A percentile compares a stretch with the other conserved stretches of the same genome.
Conservation (phyloP, 2,797 vertebrate genomes). For the Bradypodion ventrale region DNA sequence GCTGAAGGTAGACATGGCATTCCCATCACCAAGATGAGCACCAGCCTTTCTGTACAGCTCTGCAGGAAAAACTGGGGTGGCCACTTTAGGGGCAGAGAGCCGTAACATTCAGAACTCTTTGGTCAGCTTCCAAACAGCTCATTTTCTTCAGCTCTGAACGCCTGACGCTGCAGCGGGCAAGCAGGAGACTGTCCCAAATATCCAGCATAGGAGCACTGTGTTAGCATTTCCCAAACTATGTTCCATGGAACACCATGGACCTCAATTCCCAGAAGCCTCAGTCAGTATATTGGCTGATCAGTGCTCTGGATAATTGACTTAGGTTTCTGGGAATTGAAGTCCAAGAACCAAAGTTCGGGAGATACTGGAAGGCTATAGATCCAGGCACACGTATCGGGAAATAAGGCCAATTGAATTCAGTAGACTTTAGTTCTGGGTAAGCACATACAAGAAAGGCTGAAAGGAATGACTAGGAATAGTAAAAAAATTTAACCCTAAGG, state of each 20-base stretch:
- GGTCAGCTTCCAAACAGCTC: not conserved
- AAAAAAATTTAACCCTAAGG: no score
- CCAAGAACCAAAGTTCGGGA: no score
- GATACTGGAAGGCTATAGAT: not conserved
- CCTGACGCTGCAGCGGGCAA: not conserved
- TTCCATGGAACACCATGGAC: no score
- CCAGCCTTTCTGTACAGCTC: not conserved
- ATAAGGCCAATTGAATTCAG: not conserved
- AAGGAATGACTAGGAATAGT: not conserved
- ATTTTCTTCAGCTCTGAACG: not conserved
- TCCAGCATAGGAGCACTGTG: not conserved
- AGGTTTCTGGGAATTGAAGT: no score
- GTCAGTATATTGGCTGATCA: no score
- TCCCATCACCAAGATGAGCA: not conserved
- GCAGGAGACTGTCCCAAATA: not conserved
- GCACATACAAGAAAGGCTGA: not conserved
- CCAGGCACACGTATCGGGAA: not conserved
- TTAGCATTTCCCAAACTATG: no score
- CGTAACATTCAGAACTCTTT: not conserved
- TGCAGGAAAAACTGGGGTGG: not conserved
- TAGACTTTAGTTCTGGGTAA: not conserved
- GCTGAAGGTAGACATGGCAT: not conserved
- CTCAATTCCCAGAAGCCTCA: no score
- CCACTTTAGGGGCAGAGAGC: not conserved
- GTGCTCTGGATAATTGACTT: no score